phyloP scores from a whole-genome alignment of 2,113 vertebrate genomes.

The Hymenochirus boettgeri region DNA sequence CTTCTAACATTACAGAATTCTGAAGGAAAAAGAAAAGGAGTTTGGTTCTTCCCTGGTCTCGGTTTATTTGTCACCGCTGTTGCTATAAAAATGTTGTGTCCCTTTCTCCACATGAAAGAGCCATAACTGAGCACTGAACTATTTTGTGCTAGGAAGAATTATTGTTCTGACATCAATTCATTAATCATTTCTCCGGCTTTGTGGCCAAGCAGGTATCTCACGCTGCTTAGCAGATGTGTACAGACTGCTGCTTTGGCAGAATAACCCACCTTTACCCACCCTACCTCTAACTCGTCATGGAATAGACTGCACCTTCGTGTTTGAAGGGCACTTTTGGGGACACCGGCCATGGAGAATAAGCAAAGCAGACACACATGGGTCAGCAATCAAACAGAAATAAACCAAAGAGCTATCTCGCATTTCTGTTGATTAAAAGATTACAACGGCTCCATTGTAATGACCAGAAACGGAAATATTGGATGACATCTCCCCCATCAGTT shows the following conservation, averaged over 20 bases:
- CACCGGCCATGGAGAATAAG: not conserved
- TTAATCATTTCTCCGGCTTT: conserved; percentile 73
- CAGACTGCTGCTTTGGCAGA: conserved; percentile 53
- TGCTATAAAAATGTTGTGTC: conserved; percentile 38
- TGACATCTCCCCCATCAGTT: too few species aligned
- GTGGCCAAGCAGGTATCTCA: conserved; percentile 56
- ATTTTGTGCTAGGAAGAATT: conserved; percentile 73
- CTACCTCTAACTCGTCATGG: not conserved
- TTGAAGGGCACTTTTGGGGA: conserved; percentile 38
- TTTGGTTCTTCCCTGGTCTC: conserved; percentile 37
- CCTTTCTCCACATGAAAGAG: conserved; percentile 1
- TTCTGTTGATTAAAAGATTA: too few species aligned
- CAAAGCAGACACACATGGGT: conserved; percentile 10
- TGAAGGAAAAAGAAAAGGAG: conserved; percentile 46
- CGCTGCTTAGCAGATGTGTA: conserved; percentile 57
- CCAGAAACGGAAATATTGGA: too few species aligned
- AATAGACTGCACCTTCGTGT: conserved; percentile 1
- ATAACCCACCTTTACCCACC: conserved; percentile 39
- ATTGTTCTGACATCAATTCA: conserved; percentile 79
- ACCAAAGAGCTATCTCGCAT: too few species aligned
- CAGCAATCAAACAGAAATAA: not conserved
- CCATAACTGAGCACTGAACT: conserved; percentile 53
- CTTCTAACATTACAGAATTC: conserved; percentile 54
- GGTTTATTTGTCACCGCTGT: conserved; percentile 42
- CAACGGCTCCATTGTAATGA: not conserved